These are phyloP conservation scores for Lysandra coridon DNA, from an alignment of 2,888 invertebrate genomes.

Conservation along the genomic window DNA sequence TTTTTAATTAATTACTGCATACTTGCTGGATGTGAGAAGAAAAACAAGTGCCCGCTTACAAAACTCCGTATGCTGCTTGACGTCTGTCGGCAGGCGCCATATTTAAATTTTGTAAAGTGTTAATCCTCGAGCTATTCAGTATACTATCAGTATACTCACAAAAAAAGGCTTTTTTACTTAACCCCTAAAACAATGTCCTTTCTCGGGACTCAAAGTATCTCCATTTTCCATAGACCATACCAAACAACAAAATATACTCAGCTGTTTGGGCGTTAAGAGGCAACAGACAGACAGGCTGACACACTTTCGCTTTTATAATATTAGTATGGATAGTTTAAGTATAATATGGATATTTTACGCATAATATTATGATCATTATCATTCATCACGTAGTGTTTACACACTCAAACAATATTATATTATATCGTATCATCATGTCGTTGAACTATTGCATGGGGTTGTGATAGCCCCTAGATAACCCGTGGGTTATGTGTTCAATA, in stretches of 20 bases:
- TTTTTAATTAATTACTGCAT: conserved; percentile 29
- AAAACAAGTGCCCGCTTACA: conserved; percentile 19
- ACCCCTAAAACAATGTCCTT: no score
- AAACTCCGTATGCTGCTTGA: neutral
- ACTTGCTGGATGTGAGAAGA: conserved; percentile 23
- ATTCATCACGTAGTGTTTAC: neutral
- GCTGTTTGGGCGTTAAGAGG: no score
- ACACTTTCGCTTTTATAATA: no score
- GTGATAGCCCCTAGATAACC: neutral
- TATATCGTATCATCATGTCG: neutral
- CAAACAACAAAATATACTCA: no score
- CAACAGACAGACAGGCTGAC: no score
- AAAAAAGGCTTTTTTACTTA: neutral
- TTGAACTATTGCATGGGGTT: neutral
- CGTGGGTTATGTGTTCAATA: neutral
- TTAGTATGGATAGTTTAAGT: no score
- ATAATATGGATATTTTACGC: no score
- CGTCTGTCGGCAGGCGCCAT: conserved; percentile 16
- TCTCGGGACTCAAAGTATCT: no score
- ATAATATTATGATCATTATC: no score
- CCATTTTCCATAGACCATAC: no score
- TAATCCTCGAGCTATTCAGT: neutral
- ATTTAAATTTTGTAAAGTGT: neutral
- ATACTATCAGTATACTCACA: neutral
- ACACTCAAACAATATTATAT: neutral